Percentiles rank a stretch among this genome's conserved stretches.
These are phyloP conservation scores for Echinarachnius parma DNA, from an alignment of 53 echinoderm and acorn worm genomes.

Conservation along the genomic window DNA sequence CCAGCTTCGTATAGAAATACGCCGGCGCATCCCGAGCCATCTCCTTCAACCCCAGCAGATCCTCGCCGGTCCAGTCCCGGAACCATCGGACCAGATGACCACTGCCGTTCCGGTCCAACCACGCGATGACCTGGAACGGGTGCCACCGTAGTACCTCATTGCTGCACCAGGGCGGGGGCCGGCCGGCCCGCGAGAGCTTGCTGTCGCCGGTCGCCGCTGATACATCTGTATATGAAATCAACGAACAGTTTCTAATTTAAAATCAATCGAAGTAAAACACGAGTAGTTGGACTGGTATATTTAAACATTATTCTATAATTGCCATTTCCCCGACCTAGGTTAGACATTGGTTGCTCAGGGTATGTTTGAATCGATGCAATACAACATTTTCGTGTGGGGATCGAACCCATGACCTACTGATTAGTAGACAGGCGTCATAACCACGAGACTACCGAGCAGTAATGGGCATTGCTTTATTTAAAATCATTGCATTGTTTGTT, in stretches of 20 bases:
- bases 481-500: too few species aligned
- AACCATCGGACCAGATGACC: conserved; percentile 36
- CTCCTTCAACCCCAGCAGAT: conserved; percentile 51
- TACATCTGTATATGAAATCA: background rate
- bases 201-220: background rate
- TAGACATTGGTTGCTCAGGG: too few species aligned
- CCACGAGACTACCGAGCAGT: too few species aligned
- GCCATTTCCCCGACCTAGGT: too few species aligned
- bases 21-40: conserved; percentile 54
- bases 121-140: conserved; percentile 31
- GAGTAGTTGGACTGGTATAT: too few species aligned
- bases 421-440: too few species aligned
- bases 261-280: too few species aligned
- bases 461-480: too few species aligned
- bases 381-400: too few species aligned
- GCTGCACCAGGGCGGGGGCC: conserved; percentile 6
- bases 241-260: background rate
- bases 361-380: too few species aligned
- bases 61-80: conserved; percentile 51
- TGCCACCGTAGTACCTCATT: conserved; percentile 10
- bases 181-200: background rate
- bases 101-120: conserved; percentile 48
- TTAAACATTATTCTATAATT: too few species aligned
- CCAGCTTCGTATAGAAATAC: conserved; percentile 56
- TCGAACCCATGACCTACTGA: too few species aligned